phyloP scores from a whole-genome alignment of 2,888 invertebrate genomes.

The Pachycephus smyrnensis region DNA sequence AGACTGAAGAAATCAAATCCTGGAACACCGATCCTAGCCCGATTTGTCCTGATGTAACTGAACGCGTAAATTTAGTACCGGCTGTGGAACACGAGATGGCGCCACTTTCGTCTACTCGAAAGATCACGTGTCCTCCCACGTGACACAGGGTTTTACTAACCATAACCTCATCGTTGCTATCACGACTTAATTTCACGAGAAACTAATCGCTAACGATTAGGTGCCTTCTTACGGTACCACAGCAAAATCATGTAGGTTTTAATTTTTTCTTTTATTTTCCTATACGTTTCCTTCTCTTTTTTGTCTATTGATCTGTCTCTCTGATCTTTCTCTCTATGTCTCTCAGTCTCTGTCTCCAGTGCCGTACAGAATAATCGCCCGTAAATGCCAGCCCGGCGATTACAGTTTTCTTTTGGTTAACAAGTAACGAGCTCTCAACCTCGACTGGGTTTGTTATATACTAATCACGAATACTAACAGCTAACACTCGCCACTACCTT shows the following conservation, averaged over 20 bases:
- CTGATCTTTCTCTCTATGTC: slow-evolving; percentile 10
- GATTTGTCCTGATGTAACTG: not conserved
- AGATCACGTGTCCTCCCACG: too few species aligned
- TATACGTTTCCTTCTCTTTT: slow-evolving; percentile 1
- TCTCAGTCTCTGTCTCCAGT: slow-evolving; percentile 6
- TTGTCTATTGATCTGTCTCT: slow-evolving; percentile 23
- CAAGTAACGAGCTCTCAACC: not conserved
- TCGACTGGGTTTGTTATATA: not conserved
- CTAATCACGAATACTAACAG: not conserved
- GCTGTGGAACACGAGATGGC: not conserved
- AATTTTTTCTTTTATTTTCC: not conserved
- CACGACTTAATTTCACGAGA: not conserved
- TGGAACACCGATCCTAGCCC: not conserved
- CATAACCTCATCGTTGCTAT: not conserved
- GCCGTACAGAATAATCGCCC: not conserved
- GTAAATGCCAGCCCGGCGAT: not conserved
- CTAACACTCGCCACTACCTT: slow-evolving; percentile 18
- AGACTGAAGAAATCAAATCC: not conserved
- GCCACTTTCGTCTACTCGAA: not conserved
- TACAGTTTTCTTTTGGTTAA: not conserved
- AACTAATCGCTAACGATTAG: not conserved
- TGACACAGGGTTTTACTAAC: not conserved
- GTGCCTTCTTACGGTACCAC: not conserved
- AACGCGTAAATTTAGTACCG: not conserved
- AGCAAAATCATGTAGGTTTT: slow-evolving; percentile 7